Evolutionary conservation across 2,113 vertebrate genomes (phyloP), one percentile per base, ranked within the genome.

Genomic region (Oncorhynchus clarkii): DNA sequence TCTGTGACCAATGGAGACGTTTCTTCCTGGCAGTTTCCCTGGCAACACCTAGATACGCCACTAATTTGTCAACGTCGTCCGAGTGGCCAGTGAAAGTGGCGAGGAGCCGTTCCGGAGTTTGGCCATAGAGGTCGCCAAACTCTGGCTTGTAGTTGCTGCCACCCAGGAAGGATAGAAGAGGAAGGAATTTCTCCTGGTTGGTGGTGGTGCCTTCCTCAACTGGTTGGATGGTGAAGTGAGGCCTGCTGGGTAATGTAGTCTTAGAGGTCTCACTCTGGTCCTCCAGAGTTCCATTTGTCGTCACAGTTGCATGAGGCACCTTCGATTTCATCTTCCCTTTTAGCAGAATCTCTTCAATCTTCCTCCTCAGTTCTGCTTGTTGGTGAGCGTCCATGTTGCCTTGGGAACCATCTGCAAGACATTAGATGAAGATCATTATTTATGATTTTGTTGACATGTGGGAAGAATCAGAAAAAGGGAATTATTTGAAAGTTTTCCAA

Each of bases 11-110:
- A n/a, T 84, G 81, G 69, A 94, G 88, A 0, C 84, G 87, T 8
- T 93, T 93, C 80, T 93, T 95, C 82, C 95, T 95, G 70, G 98
- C 96, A 0, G 79, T 85, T 77, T 93, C 96, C 49, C 96, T 91
- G 34, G 94, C 95, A 54, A 80, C 82, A 0, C 90, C 90, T 67
- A 99, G 91, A 87, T 89, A 93, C 0, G 73, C 72, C 1, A 94
- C 87, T 64, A 99, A 88, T 76, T 94, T 74, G 2, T 94, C 94
- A 51, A 22, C 94, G 49, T 97, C 94, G 0, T 93, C 89, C 0
- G 76, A n/a, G 72, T 94, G 92, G 31, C 93, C 90, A 1, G 66
- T 5, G 62, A 96, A 95, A 45, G 80, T 2, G 1, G 72, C 48
- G 3, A 73, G 68, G 2, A 94, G 90, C 29, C 89, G 89, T 0